These are phyloP conservation scores for Tuta absoluta DNA, from an alignment of 2,888 invertebrate species.

Conservation along the genomic window DNA sequence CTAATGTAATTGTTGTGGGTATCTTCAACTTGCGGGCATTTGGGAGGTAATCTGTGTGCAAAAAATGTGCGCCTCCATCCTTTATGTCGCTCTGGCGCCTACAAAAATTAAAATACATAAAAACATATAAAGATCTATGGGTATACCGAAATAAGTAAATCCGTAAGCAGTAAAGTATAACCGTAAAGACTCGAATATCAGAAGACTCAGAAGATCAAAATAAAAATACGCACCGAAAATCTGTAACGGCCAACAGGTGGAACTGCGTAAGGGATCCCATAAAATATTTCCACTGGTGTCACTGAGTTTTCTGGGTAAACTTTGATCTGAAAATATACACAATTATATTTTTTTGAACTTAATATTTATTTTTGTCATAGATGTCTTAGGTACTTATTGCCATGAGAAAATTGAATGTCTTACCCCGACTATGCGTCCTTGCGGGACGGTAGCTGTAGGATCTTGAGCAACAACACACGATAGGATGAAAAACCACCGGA, in stretches of 20 bases:
- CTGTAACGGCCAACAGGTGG: conserved; percentile 87
- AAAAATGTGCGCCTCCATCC: conserved; percentile 87
- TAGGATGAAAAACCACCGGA: conserved; percentile 26
- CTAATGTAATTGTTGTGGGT: conserved; percentile 59
- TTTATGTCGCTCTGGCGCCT: conserved; percentile 86
- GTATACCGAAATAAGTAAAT: no score
- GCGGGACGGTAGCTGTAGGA: conserved; percentile 77
- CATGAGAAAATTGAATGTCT: conserved; percentile 46
- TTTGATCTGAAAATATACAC: conserved; percentile 79
- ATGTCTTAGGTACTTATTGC: neutral
- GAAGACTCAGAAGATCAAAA: neutral
- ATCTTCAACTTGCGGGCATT: conserved; percentile 83
- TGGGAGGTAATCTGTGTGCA: conserved; percentile 86
- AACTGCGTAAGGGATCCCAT: conserved; percentile 91
- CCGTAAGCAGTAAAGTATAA: no score
- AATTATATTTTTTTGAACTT: neutral
- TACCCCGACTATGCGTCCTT: conserved; percentile 83
- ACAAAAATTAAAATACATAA: conserved; percentile 19
- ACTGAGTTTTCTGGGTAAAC: conserved; percentile 83
- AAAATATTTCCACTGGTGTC: conserved; percentile 84
- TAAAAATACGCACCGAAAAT: conserved; percentile 83
- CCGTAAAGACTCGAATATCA: neutral
- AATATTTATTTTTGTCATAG: no score
- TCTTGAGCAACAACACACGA: conserved; percentile 57
- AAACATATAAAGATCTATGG: no score